Percentiles rank a stretch among this genome's conserved stretches.
phyloP scores from a whole-genome alignment of 2,888 invertebrate genomes.

The Allygus modestus region DNA sequence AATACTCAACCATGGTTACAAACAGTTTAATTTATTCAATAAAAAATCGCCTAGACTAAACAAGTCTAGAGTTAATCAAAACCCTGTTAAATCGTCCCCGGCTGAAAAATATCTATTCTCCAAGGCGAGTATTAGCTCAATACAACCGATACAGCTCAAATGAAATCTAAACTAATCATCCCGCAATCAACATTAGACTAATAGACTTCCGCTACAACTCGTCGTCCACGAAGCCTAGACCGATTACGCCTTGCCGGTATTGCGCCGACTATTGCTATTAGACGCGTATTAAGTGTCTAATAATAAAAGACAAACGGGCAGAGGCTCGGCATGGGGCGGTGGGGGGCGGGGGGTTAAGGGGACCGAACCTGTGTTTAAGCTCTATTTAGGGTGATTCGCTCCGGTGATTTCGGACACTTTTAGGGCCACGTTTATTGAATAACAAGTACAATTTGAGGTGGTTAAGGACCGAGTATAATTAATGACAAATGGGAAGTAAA shows the following conservation, averaged over 20 bases:
- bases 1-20: no score
- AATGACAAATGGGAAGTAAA: conserved; percentile 57
- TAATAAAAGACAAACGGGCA: conserved; percentile 20
- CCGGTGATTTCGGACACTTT: conserved; percentile 56
- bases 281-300: conserved; percentile 23
- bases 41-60: no score
- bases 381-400: conserved; percentile 56
- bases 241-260: conserved; percentile 18
- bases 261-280: conserved; percentile 28
- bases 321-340: not conserved
- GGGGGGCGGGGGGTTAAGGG: not conserved
- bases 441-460: conserved; percentile 58
- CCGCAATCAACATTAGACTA: not conserved
- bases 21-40: no score
- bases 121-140: no score
- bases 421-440: conserved; percentile 60
- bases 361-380: conserved; percentile 45
- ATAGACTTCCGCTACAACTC: not conserved
- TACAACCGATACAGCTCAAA: not conserved
- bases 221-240: not conserved
- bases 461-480: conserved; percentile 51
- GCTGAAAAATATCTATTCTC: no score
- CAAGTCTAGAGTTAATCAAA: no score
- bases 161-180: conserved; percentile 8
- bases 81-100: no score